phyloP scores from a whole-genome alignment of 1,140 invertebrate genomes.

The Rhyacophila brunnea region DNA sequence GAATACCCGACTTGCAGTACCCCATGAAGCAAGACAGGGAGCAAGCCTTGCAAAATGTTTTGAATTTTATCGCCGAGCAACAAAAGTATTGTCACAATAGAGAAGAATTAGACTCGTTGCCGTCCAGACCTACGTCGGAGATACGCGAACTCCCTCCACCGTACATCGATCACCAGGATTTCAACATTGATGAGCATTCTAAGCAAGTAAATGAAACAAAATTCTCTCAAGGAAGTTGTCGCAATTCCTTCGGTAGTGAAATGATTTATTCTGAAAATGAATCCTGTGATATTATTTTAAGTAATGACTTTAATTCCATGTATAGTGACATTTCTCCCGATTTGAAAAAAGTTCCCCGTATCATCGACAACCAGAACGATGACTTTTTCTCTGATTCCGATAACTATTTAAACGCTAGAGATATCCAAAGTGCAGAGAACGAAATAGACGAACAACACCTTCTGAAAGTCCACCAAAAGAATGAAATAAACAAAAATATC shows the following conservation, averaged over 20 bases:
- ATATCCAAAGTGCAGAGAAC: constrained; percentile 46
- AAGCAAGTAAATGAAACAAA: constrained; percentile 11
- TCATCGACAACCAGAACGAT: constrained; percentile 34
- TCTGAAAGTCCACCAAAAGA: constrained; percentile 51
- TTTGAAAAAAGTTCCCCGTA: constrained; percentile 26
- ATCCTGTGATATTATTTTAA: constrained; percentile 35
- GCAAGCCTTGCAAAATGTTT: constrained; percentile 68
- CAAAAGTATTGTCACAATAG: constrained; percentile 65
- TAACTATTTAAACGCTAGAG: constrained; percentile 33
- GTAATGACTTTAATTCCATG: constrained; percentile 27
- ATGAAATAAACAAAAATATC: constrained; percentile 51
- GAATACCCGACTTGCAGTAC: constrained; percentile 49
- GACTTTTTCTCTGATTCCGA: constrained; percentile 48
- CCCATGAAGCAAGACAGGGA: constrained; percentile 60
- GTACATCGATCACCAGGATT: constrained; percentile 37
- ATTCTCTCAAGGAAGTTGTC: constrained; percentile 14
- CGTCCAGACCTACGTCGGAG: constrained; percentile 54
- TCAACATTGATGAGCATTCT: constrained; percentile 42
- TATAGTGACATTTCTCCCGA: constrained; percentile 27
- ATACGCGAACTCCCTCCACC: constrained; percentile 52
- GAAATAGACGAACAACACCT: constrained; percentile 48
- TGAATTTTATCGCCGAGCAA: constrained; percentile 74
- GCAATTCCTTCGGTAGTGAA: constrained; percentile 23
- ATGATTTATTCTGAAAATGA: constrained; percentile 34
- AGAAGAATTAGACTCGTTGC: constrained; percentile 56